Evolutionary conservation across 2,797 vertebrate species (phyloP).

Genomic region (Channallabes apus): DNA sequence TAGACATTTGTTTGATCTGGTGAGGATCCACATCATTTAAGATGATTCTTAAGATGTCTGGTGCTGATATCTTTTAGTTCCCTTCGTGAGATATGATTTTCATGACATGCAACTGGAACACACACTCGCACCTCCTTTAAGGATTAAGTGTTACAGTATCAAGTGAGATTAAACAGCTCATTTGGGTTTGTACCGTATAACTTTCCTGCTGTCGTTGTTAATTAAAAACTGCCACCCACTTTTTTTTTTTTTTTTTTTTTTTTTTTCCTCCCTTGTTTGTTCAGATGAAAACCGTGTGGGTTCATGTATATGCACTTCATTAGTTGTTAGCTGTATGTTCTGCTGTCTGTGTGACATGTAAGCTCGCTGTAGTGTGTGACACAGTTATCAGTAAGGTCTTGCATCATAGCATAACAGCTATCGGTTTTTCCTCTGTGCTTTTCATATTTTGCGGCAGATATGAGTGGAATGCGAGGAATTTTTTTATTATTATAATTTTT

Average conservation of each 20-base stretch:
- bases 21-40: not conserved
- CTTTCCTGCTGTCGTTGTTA: not conserved
- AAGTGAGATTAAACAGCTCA: not conserved
- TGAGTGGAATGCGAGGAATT: conserved; percentile 32
- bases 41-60: not conserved
- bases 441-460: conserved; percentile 18
- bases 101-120: not conserved
- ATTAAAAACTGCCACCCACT: not conserved
- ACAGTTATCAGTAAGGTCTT: not conserved
- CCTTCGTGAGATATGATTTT: not conserved
- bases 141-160: no score
- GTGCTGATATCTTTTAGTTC: not conserved
- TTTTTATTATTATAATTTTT: not conserved
- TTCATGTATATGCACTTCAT: not conserved
- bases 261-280: not conserved
- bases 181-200: not conserved
- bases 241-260: not conserved
- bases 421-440: not conserved
- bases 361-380: not conserved
- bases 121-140: not conserved
- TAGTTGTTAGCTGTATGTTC: not conserved
- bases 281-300: not conserved
- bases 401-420: conserved; percentile 3
- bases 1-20: not conserved
- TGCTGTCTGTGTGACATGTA: not conserved